Base-by-base conservation (phyloP, 2,797 vertebrate species). In the Gymnoscopelus microlampas region DNA sequence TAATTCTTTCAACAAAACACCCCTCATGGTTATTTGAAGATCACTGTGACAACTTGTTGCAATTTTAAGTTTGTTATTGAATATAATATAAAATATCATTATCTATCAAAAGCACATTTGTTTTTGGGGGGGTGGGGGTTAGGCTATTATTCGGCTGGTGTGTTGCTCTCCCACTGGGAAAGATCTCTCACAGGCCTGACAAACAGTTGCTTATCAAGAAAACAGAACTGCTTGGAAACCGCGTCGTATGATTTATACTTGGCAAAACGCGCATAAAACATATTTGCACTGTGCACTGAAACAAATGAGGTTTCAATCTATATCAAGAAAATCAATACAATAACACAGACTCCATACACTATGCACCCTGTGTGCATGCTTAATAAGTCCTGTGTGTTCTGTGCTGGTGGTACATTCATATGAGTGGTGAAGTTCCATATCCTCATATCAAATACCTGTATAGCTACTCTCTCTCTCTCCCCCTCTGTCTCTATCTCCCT, bases 251-350 rank as follows among this genome's bases (percentile, higher is more conserved):
- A 88, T 89, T 89, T 86, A 88, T 86, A 81, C 51, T 77, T 82
- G 74, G 74, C 78, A 87, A 88, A 90, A 89, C 87, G 85, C 83
- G 86, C 85, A 87, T 88, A 84, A 90, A 90, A 85, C 87, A 92
- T 90, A 89, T 92, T 91, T 91, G 86, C 88, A 85, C 81, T 86
- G 87, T 85, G 83, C 83, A 84, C 83, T 85, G 87, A 89, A 91
- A 92, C 87, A 90, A 91, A 91, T 87, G 83, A 90, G 87, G 85
- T 90, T 89, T 89, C 87, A 85, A 80, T 88, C 88, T 85, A 85
- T 89, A 88, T 89, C 83, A 53, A 77, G 66, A 87, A 86, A 90
- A 88, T 90, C 88, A 89, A 91, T 90, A 89, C 86, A 91, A 85
- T 86, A 90, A 86, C 83, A 64, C 14, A 84, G 85, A 77, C 82